Evolutionary conservation across 2,113 vertebrate species (phyloP), one percentile per base, ranked within the genome.

Genomic region (Ploceus nigricollis): DNA sequence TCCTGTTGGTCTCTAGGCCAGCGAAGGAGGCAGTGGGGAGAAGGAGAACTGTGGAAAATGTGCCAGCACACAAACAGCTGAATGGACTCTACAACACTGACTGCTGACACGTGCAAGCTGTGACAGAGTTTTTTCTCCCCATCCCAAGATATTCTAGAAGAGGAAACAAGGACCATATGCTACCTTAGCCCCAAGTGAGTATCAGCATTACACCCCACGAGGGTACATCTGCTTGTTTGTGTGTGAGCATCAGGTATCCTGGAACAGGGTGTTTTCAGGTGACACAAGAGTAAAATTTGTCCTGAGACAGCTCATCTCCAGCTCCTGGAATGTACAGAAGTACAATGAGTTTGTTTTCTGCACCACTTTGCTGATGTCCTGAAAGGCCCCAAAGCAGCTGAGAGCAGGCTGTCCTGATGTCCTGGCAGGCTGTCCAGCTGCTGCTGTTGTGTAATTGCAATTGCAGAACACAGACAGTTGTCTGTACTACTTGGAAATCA

Each of bases 401-500:
- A 63, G 56, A 31, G 70, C 47, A 86, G 75, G 2, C 58, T 0
- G 9, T 66, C 71, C 81, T 1, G 71, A 14, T 75, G 71, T 79
- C 69, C 96, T 91, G 72, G 82, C 89, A 70, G 69, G 64, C 64
- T 86, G 86, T 42, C 80, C 64, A 2, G 48, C 44, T 66, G 64
- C 72, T 82, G 86, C 24, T 57, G 61, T 96, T 97, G 94, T 89
- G 56, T 82, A 94, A 95, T 13, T 82, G 82, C 25, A 31, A 88
- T 96, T 97, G 91, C 94, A 86, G 94, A 90, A 78, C 71, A 61
- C 75, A 95, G 87, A 82, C 93, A 82, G 39, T 37, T 93, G 89
- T 93, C 90, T 96, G 89, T 80, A 87, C 87, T 56, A 76, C 66
- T 96, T 96, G 90, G 92, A 94, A 96, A 93, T 54, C 66, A 61